Evolutionary conservation across 1,140 invertebrate genomes (phyloP), one percentile per base, ranked within the genome.

Genomic region (Drosophila funebris): DNA sequence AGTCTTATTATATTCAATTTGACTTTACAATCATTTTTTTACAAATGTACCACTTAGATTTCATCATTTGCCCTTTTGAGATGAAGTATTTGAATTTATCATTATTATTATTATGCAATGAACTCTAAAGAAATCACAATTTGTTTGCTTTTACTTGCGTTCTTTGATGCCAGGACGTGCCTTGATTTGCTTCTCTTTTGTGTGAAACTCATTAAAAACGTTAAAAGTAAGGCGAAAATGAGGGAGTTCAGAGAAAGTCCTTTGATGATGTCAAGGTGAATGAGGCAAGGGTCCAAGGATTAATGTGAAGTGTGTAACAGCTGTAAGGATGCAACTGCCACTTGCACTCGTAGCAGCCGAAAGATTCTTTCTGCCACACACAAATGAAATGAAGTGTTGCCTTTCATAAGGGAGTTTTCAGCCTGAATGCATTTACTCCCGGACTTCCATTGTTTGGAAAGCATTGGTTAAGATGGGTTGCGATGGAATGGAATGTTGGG

Each of bases 181-280:
- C 5, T 36, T 13, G 11, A n/a, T 36, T 57, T 43, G 37, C 20
- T 43, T n/a, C 9, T 36, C 69, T 52, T 58, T 58, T 73, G 52
- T 50, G 33, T 52, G 68, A 43, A 78, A 78, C 75, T 78, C 76
- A 78, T 78, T 78, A 78, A 78, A 78, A 78, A 69, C 69, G 67
- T 66, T 66, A 57, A 78, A 52, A 48, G 27, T 41, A 66, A 56
- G 27, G 60, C 33, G 3, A 20, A 72, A 66, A 52, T 43, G 11
- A 60, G 4, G n/a, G n/a, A n/a, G n/a, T n/a, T 14, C 8, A 27
- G 7, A 29, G 53, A 43, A 73, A 24, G 60, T 36, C 1, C 33
- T 11, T 36, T 36, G 33, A 36, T 0, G 14, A 37, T 57, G 76
- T 73, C 76, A 78, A 78, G 69, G 69, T 73, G 69, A 77, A 46